Evolutionary conservation across 2,113 vertebrate species (phyloP).

Genomic region (Chaenogobius annularis): DNA sequence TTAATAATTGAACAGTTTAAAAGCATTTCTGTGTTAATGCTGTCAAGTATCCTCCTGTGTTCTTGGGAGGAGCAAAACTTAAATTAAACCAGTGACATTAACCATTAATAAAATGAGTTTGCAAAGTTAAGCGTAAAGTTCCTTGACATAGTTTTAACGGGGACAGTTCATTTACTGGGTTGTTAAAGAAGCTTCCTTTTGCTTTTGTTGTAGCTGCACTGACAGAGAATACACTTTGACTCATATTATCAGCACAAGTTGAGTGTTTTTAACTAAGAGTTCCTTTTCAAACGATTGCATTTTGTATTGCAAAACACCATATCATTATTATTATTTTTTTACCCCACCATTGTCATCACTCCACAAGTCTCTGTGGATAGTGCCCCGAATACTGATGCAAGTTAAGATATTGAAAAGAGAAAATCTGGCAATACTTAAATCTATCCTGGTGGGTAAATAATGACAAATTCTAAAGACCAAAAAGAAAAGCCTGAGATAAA

Average conservation of each 20-base stretch:
- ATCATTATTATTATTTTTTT: no score
- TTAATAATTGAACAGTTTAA: conserved; percentile 54
- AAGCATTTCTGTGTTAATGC: conserved; percentile 47
- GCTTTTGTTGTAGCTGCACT: not conserved
- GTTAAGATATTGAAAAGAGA: not conserved
- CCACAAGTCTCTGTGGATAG: no score
- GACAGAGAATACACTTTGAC: not conserved
- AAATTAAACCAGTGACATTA: not conserved
- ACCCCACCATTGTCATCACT: no score
- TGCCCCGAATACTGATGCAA: not conserved
- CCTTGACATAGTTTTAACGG: not conserved
- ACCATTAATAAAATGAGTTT: not conserved
- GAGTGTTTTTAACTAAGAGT: not conserved
- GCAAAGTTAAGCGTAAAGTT: not conserved
- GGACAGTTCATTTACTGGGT: not conserved
- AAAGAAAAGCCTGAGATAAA: not conserved
- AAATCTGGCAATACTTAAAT: not conserved
- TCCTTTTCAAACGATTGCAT: no score
- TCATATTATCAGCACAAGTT: not conserved
- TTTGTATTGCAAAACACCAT: no score
- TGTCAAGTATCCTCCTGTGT: not conserved
- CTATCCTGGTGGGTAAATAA: not conserved
- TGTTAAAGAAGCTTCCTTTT: not conserved
- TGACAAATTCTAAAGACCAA: not conserved
- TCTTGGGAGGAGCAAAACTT: not conserved